A percentile compares a stretch with the other conserved stretches of the same genome.
These are phyloP conservation scores for Montifringilla adamsi DNA, from an alignment of 2,113 vertebrate species.

Conservation along the genomic window DNA sequence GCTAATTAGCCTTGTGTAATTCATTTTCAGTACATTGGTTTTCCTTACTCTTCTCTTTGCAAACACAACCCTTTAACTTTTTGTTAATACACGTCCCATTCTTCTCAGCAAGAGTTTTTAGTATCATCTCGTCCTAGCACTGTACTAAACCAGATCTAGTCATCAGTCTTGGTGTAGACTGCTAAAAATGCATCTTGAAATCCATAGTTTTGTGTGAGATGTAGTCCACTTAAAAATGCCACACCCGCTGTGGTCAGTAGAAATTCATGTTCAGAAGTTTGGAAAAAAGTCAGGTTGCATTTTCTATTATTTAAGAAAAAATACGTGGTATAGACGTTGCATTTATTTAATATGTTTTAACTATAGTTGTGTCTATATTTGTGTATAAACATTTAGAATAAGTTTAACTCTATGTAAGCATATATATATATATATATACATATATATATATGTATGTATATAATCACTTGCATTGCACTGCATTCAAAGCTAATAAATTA, in stretches of 20 bases:
- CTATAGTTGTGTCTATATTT: not conserved
- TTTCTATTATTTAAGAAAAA: not conserved
- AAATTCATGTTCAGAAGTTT: not conserved
- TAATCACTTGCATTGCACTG: not conserved
- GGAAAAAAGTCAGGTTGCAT: not conserved
- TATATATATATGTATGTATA: not conserved
- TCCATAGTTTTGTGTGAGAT: not conserved
- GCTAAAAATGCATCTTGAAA: not conserved
- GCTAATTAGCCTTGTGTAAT: not conserved
- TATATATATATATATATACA: not conserved
- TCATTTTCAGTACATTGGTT: not conserved
- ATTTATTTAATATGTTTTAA: not conserved
- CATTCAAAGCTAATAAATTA: not conserved
- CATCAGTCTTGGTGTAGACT: not conserved
- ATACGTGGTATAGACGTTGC: accelerated
- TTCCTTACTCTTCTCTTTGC: not conserved
- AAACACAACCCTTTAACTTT: not conserved
- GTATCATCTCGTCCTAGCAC: not conserved
- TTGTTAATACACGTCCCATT: not conserved
- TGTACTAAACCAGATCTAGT: not conserved
- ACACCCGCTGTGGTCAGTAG: not conserved
- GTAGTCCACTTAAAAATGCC: not conserved
- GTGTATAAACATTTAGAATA: too few relatives aligned
- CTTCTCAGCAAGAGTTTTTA: not conserved
- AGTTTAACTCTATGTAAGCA: not conserved